A percentile compares a stretch with the other conserved stretches of the same genome.
These are phyloP conservation scores for Volucella inanis DNA, from an alignment of 2,888 invertebrate genomes.

Conservation along the genomic window DNA sequence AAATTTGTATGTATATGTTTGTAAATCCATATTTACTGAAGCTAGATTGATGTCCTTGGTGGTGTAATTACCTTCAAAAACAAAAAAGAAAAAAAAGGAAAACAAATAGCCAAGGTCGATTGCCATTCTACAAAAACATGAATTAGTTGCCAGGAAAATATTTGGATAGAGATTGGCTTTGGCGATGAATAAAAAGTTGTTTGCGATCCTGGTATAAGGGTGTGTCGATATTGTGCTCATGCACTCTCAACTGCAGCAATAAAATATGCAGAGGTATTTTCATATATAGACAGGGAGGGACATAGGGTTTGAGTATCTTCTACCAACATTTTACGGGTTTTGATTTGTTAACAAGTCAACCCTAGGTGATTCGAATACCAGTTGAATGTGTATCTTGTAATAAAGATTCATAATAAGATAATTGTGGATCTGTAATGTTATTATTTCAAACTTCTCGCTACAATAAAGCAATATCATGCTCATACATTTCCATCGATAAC, in stretches of 20 bases:
- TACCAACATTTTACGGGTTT: background rate
- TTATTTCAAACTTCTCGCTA: too few species aligned
- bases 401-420: too few species aligned
- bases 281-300: background rate
- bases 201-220: conserved; percentile 52
- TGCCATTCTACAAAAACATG: conserved; percentile 4
- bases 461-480: too few species aligned
- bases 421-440: too few species aligned
- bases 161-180: conserved; percentile 5
- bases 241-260: conserved; percentile 27
- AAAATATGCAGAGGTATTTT: conserved; percentile 18
- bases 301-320: too few species aligned
- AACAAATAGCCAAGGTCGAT: conserved; percentile 46
- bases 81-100: background rate
- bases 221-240: conserved; percentile 56
- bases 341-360: background rate
- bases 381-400: too few species aligned
- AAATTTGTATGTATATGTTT: background rate
- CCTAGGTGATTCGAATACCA: too few species aligned
- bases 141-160: conserved; percentile 38
- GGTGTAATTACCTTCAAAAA: conserved; percentile 3
- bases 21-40: background rate
- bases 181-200: conserved; percentile 38
- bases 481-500: too few species aligned
- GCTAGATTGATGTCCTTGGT: conserved; percentile 45